These are phyloP conservation scores for Masnerella sp. DNA, from an alignment of 2,888 invertebrate genomes.

Conservation along the genomic window DNA sequence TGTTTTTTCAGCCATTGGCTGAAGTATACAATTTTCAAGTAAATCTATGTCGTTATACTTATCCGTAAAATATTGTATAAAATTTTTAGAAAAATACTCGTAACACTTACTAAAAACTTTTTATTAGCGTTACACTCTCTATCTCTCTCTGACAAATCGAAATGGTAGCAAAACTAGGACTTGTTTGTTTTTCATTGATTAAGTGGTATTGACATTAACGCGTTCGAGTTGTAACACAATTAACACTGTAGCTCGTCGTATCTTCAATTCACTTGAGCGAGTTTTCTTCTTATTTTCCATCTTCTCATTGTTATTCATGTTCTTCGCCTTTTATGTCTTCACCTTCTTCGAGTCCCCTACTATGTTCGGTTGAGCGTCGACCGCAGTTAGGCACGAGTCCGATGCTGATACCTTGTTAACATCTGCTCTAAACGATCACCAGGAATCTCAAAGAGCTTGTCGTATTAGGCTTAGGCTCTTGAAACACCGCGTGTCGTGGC, in stretches of 20 bases:
- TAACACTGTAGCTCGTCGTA: constrained; percentile 40
- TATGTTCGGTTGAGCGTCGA: constrained; percentile 60
- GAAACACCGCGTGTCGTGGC: constrained; percentile 53
- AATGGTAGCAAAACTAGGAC: no score
- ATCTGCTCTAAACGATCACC: constrained; percentile 73
- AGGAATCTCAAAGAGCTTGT: constrained; percentile 76
- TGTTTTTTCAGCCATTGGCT: no score
- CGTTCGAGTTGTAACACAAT: constrained; percentile 35
- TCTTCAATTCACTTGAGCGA: constrained; percentile 58
- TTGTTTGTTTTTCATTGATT: constrained; percentile 7
- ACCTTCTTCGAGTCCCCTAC: constrained; percentile 59
- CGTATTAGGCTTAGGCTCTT: constrained; percentile 69
- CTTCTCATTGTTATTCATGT: constrained; percentile 65
- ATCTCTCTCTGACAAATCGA: no score
- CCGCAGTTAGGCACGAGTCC: constrained; percentile 73
- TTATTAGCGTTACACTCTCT: no score
- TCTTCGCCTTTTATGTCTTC: constrained; percentile 59
- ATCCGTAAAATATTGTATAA: no score
- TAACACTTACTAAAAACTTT: no score
- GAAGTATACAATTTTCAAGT: no score
- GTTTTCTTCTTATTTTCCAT: constrained; percentile 57
- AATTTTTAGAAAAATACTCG: no score
- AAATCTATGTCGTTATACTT: no score
- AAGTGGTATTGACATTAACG: constrained; percentile 33
- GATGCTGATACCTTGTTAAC: constrained; percentile 76